A percentile compares a stretch with the other conserved stretches of the same genome.
Conservation (phyloP, 2,113 vertebrate species). For the Albula glossodonta region DNA sequence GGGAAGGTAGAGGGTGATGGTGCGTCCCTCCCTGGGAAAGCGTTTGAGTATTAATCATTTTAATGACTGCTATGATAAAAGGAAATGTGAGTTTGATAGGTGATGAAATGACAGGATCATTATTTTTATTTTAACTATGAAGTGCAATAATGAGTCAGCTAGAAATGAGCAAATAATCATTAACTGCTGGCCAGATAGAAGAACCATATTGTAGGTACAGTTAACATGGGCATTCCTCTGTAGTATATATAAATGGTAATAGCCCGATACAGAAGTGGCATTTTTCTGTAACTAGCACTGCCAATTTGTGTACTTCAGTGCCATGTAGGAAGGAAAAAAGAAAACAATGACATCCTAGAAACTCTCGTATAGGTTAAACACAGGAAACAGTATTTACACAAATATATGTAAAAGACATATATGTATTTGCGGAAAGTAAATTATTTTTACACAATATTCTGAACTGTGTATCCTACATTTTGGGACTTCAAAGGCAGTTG, state of each 20-base stretch:
- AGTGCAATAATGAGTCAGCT: slow-evolving; percentile 13
- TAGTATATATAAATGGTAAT: not conserved
- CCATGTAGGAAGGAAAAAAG: not conserved
- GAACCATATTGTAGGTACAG: not conserved
- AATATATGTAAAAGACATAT: not conserved
- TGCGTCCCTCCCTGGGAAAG: not conserved
- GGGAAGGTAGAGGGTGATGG: no score
- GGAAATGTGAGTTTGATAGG: not conserved
- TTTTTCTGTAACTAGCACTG: slow-evolving; percentile 5
- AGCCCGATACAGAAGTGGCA: not conserved
- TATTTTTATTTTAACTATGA: slow-evolving; percentile 6
- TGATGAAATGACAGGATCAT: not conserved
- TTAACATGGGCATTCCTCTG: not conserved
- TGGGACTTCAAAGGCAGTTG: slow-evolving; percentile 12
- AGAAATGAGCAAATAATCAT: not conserved
- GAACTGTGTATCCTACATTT: not conserved
- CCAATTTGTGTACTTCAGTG: slow-evolving; percentile 6
- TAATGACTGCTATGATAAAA: not conserved
- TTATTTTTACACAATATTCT: not conserved
- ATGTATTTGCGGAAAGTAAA: not conserved
- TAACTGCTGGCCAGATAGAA: not conserved
- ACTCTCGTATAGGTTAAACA: not conserved
- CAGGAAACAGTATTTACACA: not conserved
- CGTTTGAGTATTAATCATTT: not conserved
- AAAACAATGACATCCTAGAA: not conserved